These are phyloP conservation scores for Ennomos fuscantarius DNA, from an alignment of 2,888 invertebrate genomes.

Conservation along the genomic window DNA sequence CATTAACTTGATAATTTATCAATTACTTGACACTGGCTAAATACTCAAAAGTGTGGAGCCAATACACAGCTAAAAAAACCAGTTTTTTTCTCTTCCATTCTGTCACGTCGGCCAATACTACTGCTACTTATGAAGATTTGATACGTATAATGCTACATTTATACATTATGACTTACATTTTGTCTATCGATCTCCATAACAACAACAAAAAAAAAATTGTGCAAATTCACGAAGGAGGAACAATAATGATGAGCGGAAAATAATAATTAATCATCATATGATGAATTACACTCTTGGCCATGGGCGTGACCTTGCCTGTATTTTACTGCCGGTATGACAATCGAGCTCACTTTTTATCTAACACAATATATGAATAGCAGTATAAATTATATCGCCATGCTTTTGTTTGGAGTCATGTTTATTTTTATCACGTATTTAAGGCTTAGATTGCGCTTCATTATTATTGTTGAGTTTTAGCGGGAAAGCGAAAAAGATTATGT, in stretches of 20 bases:
- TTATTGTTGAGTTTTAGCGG: no score
- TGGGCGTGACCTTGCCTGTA: conserved; percentile 34
- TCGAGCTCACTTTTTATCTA: conserved; percentile 32
- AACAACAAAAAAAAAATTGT: conserved; percentile 7
- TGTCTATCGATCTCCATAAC: neutral
- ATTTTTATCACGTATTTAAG: conserved; percentile 10
- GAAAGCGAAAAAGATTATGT: no score
- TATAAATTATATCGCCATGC: conserved; percentile 14
- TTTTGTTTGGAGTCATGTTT: conserved; percentile 26
- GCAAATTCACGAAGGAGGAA: conserved; percentile 20
- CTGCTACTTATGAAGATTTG: no score
- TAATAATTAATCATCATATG: conserved; percentile 39
- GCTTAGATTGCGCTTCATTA: conserved; percentile 13
- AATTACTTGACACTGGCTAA: no score
- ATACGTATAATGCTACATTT: no score
- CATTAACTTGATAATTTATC: no score
- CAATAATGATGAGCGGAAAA: conserved; percentile 39
- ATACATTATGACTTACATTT: no score
- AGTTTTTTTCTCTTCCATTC: no score
- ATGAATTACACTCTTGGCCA: conserved; percentile 40
- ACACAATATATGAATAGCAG: conserved; percentile 23
- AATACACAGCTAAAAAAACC: no score
- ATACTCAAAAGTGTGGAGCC: no score
- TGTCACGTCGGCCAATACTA: no score
- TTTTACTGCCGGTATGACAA: conserved; percentile 35